A percentile compares a stretch with the other conserved stretches of the same genome.
These are phyloP conservation scores for Phyllopteryx taeniolatus DNA, from an alignment of 2,113 vertebrate species.

Conservation along the genomic window DNA sequence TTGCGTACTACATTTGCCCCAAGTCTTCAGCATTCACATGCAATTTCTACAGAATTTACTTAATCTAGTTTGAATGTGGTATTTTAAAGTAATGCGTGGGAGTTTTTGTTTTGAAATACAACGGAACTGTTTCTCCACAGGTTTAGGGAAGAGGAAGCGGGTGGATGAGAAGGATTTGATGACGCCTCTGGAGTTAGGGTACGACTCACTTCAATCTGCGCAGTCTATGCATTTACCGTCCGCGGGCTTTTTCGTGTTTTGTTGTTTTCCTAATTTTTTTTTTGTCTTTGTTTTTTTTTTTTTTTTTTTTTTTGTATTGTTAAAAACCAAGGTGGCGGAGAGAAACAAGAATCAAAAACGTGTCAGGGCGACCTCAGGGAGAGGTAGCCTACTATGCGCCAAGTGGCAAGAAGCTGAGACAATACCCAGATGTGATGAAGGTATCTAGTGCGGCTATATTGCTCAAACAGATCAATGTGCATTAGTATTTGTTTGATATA, in stretches of 20 bases:
- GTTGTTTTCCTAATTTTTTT: too few relatives aligned
- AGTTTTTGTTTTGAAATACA: background rate
- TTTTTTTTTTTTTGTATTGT: slow-evolving; percentile 10
- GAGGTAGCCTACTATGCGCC: slow-evolving; percentile 94
- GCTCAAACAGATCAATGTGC: slow-evolving; percentile 49
- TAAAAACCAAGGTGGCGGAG: slow-evolving; percentile 85
- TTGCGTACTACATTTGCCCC: too few relatives aligned
- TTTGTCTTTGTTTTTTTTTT: slow-evolving; percentile 4
- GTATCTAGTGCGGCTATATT: slow-evolving; percentile 65
- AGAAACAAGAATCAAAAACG: slow-evolving; percentile 90
- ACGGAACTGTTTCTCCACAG: slow-evolving; percentile 60
- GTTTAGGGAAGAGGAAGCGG: slow-evolving; percentile 88
- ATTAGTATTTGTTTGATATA: slow-evolving; percentile 30
- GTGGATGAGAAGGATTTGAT: slow-evolving; percentile 88
- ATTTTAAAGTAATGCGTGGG: background rate
- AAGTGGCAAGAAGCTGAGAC: slow-evolving; percentile 94
- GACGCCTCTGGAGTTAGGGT: slow-evolving; percentile 92
- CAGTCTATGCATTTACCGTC: background rate
- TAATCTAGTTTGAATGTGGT: too few relatives aligned
- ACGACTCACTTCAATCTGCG: slow-evolving; percentile 43
- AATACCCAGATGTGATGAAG: slow-evolving; percentile 98
- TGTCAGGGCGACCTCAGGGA: slow-evolving; percentile 87
- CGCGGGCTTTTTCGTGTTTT: background rate
- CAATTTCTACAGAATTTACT: too few relatives aligned
- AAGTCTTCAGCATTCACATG: too few relatives aligned